Conservation (phyloP, 2,113 vertebrate genomes). For the Pitta sordida region DNA sequence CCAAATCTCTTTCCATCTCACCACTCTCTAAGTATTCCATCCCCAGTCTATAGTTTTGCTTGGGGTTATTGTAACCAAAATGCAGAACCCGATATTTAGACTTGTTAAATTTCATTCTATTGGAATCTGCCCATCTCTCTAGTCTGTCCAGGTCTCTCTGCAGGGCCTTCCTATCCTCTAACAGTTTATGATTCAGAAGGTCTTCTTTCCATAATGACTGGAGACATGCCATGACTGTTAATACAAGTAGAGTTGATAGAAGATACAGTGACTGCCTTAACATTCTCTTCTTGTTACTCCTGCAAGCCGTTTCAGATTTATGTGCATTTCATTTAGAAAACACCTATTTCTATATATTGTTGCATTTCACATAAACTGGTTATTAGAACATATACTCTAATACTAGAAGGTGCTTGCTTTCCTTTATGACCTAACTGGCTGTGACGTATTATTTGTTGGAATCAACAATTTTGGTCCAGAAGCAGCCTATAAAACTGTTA, state of each 20-base stretch:
- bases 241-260: neutral
- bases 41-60: too few relatives aligned
- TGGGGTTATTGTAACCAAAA: too few relatives aligned
- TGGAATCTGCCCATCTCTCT: too few relatives aligned
- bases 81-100: too few relatives aligned
- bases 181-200: neutral
- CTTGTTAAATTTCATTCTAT: neutral
- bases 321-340: neutral
- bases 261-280: neutral
- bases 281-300: neutral
- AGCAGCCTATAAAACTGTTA: neutral
- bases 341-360: neutral
- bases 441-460: slow-evolving; percentile 10
- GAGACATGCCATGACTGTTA: neutral
- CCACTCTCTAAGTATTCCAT: too few relatives aligned
- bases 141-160: too few relatives aligned
- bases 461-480: neutral
- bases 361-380: neutral
- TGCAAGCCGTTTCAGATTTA: neutral
- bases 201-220: neutral
- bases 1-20: too few relatives aligned
- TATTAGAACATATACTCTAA: neutral
- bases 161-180: too few relatives aligned
- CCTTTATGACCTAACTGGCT: neutral
- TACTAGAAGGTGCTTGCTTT: neutral